Base-by-base conservation (phyloP, 2,888 invertebrate genomes). In the Spodoptera littoralis region DNA sequence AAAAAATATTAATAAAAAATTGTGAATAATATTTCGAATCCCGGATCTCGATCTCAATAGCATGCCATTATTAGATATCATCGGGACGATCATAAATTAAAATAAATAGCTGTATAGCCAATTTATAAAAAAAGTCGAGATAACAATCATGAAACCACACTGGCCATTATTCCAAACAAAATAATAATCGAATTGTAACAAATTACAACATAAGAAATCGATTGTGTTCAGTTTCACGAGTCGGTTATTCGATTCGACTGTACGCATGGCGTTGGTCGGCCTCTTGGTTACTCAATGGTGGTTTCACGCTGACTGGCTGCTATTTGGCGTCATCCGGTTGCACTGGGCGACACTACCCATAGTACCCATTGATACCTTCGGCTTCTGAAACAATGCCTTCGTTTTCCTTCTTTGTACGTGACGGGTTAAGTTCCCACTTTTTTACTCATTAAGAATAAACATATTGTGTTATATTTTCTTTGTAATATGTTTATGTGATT, bases 301-400 rank as follows among this genome's bases (percentile, higher is more conserved):
- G 82, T 85, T 86, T 89, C 85, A 89, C 88, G 89, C 82, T 86
- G 75, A 47, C 69, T 84, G 85, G 69, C 59, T 81, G 75, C 83
- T 73, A 74, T 83, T 84, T 77, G 77, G 49, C 73, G 78, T 74
- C 82, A 84, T 85, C 85, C 84, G 84, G 86, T 86, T 84, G 83
- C 86, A 80, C 76, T 82, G 78, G 70, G 77, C 74, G 75, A 66
- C 62, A 47, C 72, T 79, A 76, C 80, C 69, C 54, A 62, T 56
- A 18, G 18, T 18, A 18, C 74, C 67, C 65, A 76, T 74, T 76
- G 76, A 74, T 77, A 62, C 71, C 75, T 68, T 69, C 65, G 41
- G 50, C 54, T 76, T 80, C 73, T 62, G 68, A 76, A 79, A 79
- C 73, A 79, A 67, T 70, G 61, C 67, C 60, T 68, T 48, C 53